phyloP scores from a whole-genome alignment of 2,888 invertebrate genomes.

The Dinocampus coccinellae region DNA sequence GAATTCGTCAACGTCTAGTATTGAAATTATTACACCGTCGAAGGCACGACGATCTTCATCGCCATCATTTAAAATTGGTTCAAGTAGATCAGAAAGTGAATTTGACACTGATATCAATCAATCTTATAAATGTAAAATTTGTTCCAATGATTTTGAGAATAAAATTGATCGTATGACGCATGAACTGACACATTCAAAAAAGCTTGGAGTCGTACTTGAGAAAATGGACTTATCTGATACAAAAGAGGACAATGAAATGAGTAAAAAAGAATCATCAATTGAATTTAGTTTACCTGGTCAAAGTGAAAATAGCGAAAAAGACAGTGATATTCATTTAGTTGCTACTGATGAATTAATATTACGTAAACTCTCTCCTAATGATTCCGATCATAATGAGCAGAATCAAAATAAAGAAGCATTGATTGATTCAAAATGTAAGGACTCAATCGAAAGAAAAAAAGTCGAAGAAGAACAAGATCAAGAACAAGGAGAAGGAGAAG shows the following conservation, averaged over 20 bases:
- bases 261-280: constrained; percentile 11
- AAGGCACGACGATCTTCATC: constrained; percentile 3
- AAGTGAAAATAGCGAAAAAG: not conserved
- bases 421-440: constrained; percentile 1
- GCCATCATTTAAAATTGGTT: not conserved
- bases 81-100: not conserved
- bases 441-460: constrained; percentile 11
- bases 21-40: not conserved
- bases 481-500: not conserved
- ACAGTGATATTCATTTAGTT: too few relatives aligned
- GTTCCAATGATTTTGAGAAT: constrained; percentile 52
- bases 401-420: not conserved
- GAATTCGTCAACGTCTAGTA: not conserved
- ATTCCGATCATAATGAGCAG: too few relatives aligned
- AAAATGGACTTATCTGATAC: constrained; percentile 43
- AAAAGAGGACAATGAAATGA: not conserved
- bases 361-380: too few relatives aligned
- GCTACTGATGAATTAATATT: too few relatives aligned
- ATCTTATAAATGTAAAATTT: constrained; percentile 51
- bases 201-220: constrained; percentile 52
- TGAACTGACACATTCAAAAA: constrained; percentile 58
- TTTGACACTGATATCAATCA: constrained; percentile 35
- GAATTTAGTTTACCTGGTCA: not conserved
- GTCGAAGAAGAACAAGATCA: constrained; percentile 13
- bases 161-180: constrained; percentile 55